phyloP scores from a whole-genome alignment of 2,888 invertebrate species.

The Dicycla oo region DNA sequence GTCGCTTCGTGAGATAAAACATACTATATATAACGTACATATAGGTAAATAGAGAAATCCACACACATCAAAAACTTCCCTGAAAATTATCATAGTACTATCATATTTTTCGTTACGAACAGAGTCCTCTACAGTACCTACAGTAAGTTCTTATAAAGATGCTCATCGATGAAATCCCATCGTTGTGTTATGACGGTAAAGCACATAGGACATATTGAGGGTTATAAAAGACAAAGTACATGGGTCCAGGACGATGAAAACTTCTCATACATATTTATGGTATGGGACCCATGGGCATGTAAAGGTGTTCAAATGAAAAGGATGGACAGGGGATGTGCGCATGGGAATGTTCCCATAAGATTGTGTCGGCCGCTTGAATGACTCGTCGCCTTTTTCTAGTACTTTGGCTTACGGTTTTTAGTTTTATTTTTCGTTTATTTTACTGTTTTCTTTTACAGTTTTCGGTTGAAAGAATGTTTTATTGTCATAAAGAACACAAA shows the following conservation, averaged over 20 bases:
- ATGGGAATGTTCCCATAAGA: slow-evolving; percentile 36
- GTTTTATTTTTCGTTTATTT: too few relatives aligned
- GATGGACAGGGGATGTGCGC: slow-evolving; percentile 30
- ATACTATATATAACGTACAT: too few relatives aligned
- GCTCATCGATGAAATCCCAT: slow-evolving; percentile 11
- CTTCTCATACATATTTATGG: slow-evolving; percentile 36
- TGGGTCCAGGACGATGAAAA: slow-evolving; percentile 43
- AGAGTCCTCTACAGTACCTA: too few relatives aligned
- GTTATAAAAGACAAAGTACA: slow-evolving; percentile 38
- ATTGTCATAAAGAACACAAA: too few relatives aligned
- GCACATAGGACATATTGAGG: slow-evolving; percentile 28
- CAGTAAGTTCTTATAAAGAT: neutral
- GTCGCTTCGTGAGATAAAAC: too few relatives aligned
- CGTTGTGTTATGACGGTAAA: slow-evolving; percentile 24
- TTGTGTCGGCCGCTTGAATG: slow-evolving; percentile 10
- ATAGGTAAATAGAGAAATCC: too few relatives aligned
- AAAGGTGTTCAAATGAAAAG: slow-evolving; percentile 35
- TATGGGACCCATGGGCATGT: slow-evolving; percentile 24
- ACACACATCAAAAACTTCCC: too few relatives aligned
- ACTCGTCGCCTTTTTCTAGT: neutral
- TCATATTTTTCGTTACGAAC: too few relatives aligned
- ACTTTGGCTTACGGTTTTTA: slow-evolving; percentile 9
- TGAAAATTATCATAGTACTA: too few relatives aligned
- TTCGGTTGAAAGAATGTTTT: too few relatives aligned
- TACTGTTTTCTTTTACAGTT: too few relatives aligned